Conservation (phyloP, 2,888 invertebrate genomes). For the Eristalis arbustorum region DNA sequence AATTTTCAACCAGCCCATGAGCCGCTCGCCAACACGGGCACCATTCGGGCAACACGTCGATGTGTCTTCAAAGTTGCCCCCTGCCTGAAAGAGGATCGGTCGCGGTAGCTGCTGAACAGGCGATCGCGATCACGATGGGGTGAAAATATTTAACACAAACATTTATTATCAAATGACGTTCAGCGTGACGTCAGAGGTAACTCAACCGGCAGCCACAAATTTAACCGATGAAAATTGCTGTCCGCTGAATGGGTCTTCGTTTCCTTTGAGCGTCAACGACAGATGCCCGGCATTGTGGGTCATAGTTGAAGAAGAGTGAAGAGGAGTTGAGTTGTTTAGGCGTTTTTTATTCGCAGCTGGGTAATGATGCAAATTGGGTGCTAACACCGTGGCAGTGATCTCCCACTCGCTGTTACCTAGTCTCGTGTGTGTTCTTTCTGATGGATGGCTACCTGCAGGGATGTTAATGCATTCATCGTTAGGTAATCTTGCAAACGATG, state of each 20-base stretch:
- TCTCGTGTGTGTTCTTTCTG: neutral
- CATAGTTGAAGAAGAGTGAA: neutral
- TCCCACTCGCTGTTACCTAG: neutral
- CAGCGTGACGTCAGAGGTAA: slow-evolving; percentile 44
- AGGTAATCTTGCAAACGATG: neutral
- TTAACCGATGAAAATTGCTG: slow-evolving; percentile 18
- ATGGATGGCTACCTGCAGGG: slow-evolving; percentile 7
- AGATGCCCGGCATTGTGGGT: neutral
- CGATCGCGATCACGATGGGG: neutral
- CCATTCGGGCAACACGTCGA: slow-evolving; percentile 30
- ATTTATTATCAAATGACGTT: slow-evolving; percentile 41
- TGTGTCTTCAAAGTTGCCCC: slow-evolving; percentile 4
- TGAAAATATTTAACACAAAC: slow-evolving; percentile 8
- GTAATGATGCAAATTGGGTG: neutral
- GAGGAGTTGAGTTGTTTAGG: neutral
- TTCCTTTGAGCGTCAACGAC: neutral
- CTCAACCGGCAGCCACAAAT: slow-evolving; percentile 7
- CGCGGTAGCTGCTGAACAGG: neutral
- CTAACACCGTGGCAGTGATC: neutral
- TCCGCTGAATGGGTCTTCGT: slow-evolving; percentile 9
- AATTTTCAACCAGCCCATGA: neutral
- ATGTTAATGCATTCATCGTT: neutral
- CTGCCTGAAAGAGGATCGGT: neutral
- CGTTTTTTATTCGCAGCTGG: neutral
- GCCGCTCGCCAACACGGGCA: neutral